These are phyloP conservation scores for Corythornis cristatus DNA, from an alignment of 2,113 vertebrate genomes.

Conservation along the genomic window DNA sequence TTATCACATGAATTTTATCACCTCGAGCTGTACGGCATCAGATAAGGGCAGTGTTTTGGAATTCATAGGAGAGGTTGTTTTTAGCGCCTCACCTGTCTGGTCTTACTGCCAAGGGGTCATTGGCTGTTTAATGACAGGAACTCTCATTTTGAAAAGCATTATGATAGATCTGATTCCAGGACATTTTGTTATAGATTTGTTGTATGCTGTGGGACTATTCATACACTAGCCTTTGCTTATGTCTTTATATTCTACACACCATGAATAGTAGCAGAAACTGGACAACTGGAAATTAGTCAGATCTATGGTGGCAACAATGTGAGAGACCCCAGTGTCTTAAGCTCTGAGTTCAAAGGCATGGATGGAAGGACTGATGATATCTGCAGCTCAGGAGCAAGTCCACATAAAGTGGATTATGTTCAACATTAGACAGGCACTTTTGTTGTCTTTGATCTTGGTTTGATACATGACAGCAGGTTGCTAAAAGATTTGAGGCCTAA, in stretches of 20 bases:
- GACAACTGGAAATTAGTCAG: neutral
- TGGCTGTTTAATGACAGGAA: neutral
- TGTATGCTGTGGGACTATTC: neutral
- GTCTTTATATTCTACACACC: neutral
- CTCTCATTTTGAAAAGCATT: neutral
- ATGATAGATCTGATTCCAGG: neutral
- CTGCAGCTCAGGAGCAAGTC: neutral
- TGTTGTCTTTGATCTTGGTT: slow-evolving; percentile 45
- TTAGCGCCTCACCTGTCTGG: neutral
- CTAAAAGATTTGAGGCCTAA: neutral
- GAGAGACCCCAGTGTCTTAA: neutral
- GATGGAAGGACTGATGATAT: neutral
- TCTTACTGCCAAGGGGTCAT: neutral
- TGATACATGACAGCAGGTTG: neutral
- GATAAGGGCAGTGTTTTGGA: neutral
- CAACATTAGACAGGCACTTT: slow-evolving; percentile 12
- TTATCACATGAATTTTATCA: neutral
- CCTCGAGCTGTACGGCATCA: neutral
- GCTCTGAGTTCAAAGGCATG: neutral
- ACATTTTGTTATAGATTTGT: neutral
- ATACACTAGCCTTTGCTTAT: neutral
- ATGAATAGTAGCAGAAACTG: neutral
- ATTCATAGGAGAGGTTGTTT: neutral
- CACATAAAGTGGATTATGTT: neutral
- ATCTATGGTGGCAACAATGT: neutral